Evolutionary conservation across 2,797 vertebrate genomes (phyloP), one percentile per base, ranked within the genome.

Genomic region (Microctenopoma lineatum): DNA sequence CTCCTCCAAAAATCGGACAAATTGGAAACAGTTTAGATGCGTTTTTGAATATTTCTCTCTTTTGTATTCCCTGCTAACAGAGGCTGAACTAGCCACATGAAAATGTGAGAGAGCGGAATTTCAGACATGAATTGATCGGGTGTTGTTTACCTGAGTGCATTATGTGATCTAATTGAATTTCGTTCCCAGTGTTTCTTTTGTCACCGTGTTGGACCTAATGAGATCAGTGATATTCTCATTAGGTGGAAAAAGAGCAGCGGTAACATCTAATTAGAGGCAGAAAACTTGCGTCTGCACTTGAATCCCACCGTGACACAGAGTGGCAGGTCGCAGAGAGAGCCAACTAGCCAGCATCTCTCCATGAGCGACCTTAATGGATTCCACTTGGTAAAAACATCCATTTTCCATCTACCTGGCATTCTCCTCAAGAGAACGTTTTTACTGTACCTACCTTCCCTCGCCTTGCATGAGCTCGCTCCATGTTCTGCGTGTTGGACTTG

Each of bases 281-380:
- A 32, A 50, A 42, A 45, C n/a, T 8, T 12, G 27, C 27, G 7
- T 67, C 70, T 27, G 11, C 4, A 36, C 48, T 75, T 75, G 66
- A 74, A 67, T 36, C 61, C 0, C 62, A 62, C 64, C 52, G 11
- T 63, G 66, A 69, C 46, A 57, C 48, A 16, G 52, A 50, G 7
- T 46, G 41, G 27, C 66, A 46, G 29, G 1, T 14, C 52, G 70
- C 3, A 16, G 73, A 70, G 58, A 26, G 46, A 62, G 54, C 14
- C 63, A 36, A 44, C 54, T 61, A 63, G 58, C 38, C 66, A 66
- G 59, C 58, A 44, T 71, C 45, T 70, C 68, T 73, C 73, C 70
- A 36, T 34, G 36, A 72, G 65, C 79, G 83, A 83, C 80, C 79
- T 72, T 87, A 90, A 90, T 88, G 84, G 89, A 87, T 89, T 89